phyloP scores from a whole-genome alignment of 2,888 invertebrate genomes.

The Macroteleia sp. region DNA sequence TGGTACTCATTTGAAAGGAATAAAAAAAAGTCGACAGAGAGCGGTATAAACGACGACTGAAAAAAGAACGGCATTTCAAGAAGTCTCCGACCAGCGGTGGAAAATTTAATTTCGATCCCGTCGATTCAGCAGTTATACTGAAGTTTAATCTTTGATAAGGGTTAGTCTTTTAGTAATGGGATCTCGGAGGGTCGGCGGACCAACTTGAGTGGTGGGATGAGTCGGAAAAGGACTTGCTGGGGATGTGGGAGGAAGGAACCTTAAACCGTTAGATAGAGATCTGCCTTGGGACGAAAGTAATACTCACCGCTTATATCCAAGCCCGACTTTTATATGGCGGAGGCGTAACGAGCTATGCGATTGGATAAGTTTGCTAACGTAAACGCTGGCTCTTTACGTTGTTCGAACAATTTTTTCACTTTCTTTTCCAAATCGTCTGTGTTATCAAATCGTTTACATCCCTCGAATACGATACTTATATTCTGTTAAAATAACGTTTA shows the following conservation, averaged over 20 bases:
- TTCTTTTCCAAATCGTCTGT: conserved; percentile 50
- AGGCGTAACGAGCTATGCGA: conserved; percentile 82
- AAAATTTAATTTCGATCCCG: conserved; percentile 86
- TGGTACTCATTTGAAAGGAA: conserved; percentile 60
- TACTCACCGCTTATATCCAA: conserved; percentile 79
- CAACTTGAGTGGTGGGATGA: conserved; percentile 67
- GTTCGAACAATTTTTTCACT: conserved; percentile 48
- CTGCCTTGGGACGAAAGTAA: conserved; percentile 82
- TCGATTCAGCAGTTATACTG: conserved; percentile 86
- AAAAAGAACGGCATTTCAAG: conserved; percentile 62
- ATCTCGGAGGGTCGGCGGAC: conserved; percentile 79
- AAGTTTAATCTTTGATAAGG: conserved; percentile 86
- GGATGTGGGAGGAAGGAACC: conserved; percentile 73
- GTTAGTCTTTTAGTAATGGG: conserved; percentile 85
- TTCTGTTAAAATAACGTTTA: too few species aligned
- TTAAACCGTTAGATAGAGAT: conserved; percentile 84
- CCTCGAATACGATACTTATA: conserved; percentile 57
- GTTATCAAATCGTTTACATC: conserved; percentile 67
- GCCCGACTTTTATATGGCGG: conserved; percentile 79
- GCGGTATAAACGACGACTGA: conserved; percentile 52
- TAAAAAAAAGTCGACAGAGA: conserved; percentile 38
- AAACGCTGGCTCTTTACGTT: conserved; percentile 67
- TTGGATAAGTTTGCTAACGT: conserved; percentile 82
- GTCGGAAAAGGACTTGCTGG: conserved; percentile 48
- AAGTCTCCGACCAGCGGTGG: conserved; percentile 74